These are phyloP conservation scores for Cordylochernes scorpioides DNA, from an alignment of 2,888 invertebrate genomes.

Conservation along the genomic window DNA sequence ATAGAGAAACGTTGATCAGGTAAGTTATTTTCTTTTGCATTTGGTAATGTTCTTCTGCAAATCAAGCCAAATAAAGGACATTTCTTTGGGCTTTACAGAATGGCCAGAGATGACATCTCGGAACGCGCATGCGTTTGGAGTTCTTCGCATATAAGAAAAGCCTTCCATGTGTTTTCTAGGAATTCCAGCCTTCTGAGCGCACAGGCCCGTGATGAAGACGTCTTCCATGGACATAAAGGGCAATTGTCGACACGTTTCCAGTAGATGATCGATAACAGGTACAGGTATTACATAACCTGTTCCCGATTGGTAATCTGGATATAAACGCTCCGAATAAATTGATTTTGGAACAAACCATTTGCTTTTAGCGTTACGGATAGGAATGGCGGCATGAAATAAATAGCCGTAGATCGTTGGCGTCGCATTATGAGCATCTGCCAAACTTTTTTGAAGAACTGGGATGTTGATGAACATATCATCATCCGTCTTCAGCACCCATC, in stretches of 20 bases:
- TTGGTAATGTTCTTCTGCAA: slow-evolving; percentile 5
- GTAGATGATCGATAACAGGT: slow-evolving; percentile 36
- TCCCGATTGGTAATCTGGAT: slow-evolving; percentile 55
- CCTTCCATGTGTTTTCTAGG: slow-evolving; percentile 5
- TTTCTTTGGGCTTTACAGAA: slow-evolving; percentile 7
- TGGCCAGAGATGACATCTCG: slow-evolving; percentile 9
- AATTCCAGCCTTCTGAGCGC: slow-evolving; percentile 4
- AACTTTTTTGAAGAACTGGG: slow-evolving; percentile 30
- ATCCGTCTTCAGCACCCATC: slow-evolving; percentile 51
- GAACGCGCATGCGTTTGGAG: slow-evolving; percentile 8
- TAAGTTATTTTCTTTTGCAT: too few species aligned
- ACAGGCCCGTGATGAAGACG: slow-evolving; percentile 9
- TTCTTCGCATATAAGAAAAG: slow-evolving; percentile 5
- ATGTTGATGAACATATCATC: slow-evolving; percentile 63
- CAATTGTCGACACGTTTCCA: slow-evolving; percentile 32
- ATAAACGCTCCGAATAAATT: slow-evolving; percentile 40
- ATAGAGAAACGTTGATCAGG: too few species aligned
- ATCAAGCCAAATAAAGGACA: slow-evolving; percentile 10
- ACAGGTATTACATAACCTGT: slow-evolving; percentile 50
- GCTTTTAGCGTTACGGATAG: slow-evolving; percentile 39
- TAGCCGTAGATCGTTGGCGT: slow-evolving; percentile 35
- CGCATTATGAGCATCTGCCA: slow-evolving; percentile 9
- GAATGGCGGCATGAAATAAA: slow-evolving; percentile 47
- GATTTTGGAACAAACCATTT: slow-evolving; percentile 63
- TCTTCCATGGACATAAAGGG: slow-evolving; percentile 10